Percentiles rank a stretch among this genome's conserved stretches.
phyloP scores from a whole-genome alignment of 2,888 invertebrate genomes.

The Thelaira solivaga region DNA sequence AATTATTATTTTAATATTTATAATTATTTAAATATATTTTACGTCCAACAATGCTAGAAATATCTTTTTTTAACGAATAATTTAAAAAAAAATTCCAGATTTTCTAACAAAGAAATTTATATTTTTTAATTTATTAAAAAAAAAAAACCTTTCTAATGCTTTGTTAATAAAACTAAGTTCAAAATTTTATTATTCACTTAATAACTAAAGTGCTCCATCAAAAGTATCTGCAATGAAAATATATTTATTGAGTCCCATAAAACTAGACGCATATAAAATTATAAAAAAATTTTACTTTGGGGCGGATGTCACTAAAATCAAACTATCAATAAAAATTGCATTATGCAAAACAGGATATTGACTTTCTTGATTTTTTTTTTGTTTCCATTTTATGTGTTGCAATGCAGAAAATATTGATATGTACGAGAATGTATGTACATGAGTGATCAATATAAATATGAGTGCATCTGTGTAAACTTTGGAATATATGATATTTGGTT shows the following conservation, averaged over 20 bases:
- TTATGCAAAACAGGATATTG: constrained; percentile 66
- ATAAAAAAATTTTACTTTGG: constrained; percentile 43
- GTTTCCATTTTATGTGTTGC: background rate
- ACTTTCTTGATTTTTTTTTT: constrained; percentile 32
- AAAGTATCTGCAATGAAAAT: too few species aligned
- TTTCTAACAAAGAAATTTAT: too few species aligned
- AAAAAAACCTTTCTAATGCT: too few species aligned
- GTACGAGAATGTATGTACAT: background rate
- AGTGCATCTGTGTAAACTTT: background rate
- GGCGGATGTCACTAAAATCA: constrained; percentile 59
- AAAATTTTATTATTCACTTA: too few species aligned
- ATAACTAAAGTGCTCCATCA: too few species aligned
- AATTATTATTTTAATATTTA: too few species aligned
- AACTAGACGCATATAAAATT: background rate
- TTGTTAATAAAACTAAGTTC: too few species aligned
- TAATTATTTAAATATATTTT: too few species aligned
- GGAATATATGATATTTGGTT: constrained; percentile 22
- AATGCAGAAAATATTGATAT: constrained; percentile 33
- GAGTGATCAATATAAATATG: background rate
- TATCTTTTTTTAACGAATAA: too few species aligned
- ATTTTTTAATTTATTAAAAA: too few species aligned
- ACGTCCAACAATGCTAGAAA: too few species aligned
- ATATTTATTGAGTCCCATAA: background rate
- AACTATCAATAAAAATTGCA: constrained; percentile 66
- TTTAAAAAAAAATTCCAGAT: too few species aligned